These are phyloP conservation scores for Pseudomugil tenellus DNA, from an alignment of 2,797 vertebrate species.

Conservation along the genomic window DNA sequence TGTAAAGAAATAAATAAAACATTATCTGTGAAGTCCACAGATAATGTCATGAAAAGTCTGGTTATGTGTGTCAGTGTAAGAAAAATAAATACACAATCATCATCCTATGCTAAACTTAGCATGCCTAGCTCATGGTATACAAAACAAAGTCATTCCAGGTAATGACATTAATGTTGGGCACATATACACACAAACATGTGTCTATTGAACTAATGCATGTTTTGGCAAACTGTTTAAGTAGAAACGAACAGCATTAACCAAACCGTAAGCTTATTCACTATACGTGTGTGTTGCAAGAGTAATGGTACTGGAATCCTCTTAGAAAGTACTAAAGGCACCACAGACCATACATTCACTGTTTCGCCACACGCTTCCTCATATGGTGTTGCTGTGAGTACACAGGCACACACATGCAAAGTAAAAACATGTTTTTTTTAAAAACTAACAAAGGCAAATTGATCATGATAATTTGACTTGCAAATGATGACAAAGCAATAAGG, in stretches of 20 bases:
- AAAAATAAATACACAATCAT: too few species aligned
- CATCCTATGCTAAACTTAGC: too few species aligned
- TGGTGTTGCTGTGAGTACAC: neutral
- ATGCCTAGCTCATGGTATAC: too few species aligned
- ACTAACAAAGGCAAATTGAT: neutral
- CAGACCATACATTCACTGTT: conserved; percentile 37
- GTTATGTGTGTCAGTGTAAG: too few species aligned
- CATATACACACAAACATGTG: neutral
- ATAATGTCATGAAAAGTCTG: too few species aligned
- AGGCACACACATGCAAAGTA: neutral
- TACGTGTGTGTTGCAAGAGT: conserved; percentile 16
- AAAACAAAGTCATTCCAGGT: too few species aligned
- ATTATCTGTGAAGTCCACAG: too few species aligned
- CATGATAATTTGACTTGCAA: neutral
- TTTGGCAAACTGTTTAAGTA: conserved; percentile 5
- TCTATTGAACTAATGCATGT: conserved; percentile 6
- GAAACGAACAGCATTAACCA: conserved; percentile 12
- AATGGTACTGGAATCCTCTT: conserved; percentile 62
- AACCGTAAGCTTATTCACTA: conserved; percentile 27
- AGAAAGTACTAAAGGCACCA: conserved; percentile 48
- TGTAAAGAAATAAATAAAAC: too few species aligned
- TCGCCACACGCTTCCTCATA: conserved; percentile 1
- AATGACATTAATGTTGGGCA: neutral
- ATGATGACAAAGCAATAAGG: conserved; percentile 3
- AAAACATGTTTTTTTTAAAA: neutral